These are phyloP conservation scores for Hyla sarda DNA, from an alignment of 2,113 vertebrate genomes.

Conservation along the genomic window DNA sequence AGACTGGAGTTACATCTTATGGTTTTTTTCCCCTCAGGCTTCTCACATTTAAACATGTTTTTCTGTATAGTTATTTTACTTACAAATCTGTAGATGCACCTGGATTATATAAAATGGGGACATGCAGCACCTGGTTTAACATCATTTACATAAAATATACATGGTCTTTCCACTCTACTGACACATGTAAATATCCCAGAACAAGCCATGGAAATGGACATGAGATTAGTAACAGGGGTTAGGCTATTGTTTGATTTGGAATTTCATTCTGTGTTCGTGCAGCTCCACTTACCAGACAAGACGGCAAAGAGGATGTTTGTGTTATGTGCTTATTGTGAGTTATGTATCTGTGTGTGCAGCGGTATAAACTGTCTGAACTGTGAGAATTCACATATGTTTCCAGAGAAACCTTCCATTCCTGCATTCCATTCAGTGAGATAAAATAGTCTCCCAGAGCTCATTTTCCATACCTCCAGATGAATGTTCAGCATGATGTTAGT, in stretches of 20 bases:
- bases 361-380: slow-evolving; percentile 42
- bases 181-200: background rate
- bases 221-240: slow-evolving; percentile 1
- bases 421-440: slow-evolving; percentile 35
- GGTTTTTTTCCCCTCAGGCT: too few relatives aligned
- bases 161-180: background rate
- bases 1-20: background rate
- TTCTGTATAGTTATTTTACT: background rate
- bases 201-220: background rate
- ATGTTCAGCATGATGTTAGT: slow-evolving; percentile 1
- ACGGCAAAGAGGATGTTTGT: slow-evolving; percentile 50
- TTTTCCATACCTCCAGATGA: slow-evolving; percentile 10
- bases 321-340: slow-evolving; percentile 42
- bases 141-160: too few relatives aligned
- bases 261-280: slow-evolving; percentile 19
- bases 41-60: too few relatives aligned
- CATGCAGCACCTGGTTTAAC: background rate
- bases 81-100: background rate
- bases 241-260: slow-evolving; percentile 6
- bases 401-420: slow-evolving; percentile 15
- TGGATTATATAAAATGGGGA: background rate
- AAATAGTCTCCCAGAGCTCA: background rate
- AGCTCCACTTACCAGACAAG: slow-evolving; percentile 11
- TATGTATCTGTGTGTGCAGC: slow-evolving; percentile 40
- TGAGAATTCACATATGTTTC: slow-evolving; percentile 36